phyloP scores from a whole-genome alignment of 2,113 vertebrate species.

The Plecotus auritus region DNA sequence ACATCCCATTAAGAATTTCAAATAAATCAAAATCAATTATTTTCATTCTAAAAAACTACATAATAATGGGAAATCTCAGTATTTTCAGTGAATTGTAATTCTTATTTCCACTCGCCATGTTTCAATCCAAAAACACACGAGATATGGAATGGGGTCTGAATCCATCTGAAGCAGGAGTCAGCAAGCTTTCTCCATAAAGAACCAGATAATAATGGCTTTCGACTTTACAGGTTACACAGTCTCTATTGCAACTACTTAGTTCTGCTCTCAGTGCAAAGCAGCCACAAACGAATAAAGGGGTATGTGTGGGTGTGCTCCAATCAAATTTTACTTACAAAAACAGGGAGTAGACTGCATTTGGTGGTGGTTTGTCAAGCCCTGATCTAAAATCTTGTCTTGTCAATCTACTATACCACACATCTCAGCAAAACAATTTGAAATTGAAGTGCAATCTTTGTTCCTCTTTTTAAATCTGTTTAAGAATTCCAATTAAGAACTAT shows the following conservation, averaged over 20 bases:
- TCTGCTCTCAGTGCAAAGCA: background rate
- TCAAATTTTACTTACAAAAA: background rate
- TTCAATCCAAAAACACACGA: background rate
- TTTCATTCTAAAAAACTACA: background rate
- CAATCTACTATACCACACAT: background rate
- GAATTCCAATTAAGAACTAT: slow-evolving; percentile 41
- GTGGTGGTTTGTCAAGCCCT: background rate
- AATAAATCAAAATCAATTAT: background rate
- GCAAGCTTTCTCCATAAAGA: background rate
- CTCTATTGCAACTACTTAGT: background rate
- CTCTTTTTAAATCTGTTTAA: background rate
- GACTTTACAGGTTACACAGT: rapidly evolving
- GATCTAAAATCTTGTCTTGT: background rate
- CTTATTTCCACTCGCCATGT: background rate
- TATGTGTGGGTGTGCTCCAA: background rate
- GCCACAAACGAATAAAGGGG: background rate
- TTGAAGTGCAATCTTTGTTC: background rate
- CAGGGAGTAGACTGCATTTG: background rate
- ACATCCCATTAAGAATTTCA: background rate
- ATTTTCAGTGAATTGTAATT: background rate
- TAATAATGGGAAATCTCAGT: background rate
- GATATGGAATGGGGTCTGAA: background rate
- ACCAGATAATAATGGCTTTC: background rate
- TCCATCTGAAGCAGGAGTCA: background rate
- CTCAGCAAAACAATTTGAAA: slow-evolving; percentile 6